phyloP scores from a whole-genome alignment of 2,888 invertebrate species.

The Cephonodes hylas region DNA sequence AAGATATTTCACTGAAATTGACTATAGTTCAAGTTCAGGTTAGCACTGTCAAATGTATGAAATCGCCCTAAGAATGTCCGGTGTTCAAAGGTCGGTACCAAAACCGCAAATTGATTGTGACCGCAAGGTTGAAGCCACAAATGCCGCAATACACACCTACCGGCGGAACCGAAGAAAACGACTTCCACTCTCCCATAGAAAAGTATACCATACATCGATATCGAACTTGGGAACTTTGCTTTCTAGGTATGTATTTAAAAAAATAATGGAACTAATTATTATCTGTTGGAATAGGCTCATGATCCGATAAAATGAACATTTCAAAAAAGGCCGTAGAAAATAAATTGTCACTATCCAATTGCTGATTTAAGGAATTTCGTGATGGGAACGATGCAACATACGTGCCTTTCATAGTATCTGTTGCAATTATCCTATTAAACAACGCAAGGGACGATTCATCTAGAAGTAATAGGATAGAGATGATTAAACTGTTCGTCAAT shows the following conservation, averaged over 20 bases:
- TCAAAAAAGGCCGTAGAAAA: no score
- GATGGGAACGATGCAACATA: neutral
- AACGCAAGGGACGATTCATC: neutral
- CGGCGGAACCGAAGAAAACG: neutral
- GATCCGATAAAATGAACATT: no score
- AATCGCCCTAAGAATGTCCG: neutral
- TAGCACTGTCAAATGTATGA: neutral
- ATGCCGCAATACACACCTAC: neutral
- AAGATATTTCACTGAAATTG: no score
- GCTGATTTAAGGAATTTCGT: no score
- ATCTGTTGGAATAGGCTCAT: no score
- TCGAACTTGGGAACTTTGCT: no score
- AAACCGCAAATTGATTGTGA: conserved; percentile 1
- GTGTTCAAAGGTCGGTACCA: neutral
- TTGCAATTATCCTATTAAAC: neutral
- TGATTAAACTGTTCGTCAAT: neutral
- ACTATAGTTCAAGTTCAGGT: neutral
- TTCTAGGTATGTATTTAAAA: no score
- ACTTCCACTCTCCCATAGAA: neutral
- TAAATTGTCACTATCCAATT: no score
- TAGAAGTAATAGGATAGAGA: neutral
- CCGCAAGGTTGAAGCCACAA: neutral
- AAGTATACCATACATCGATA: no score
- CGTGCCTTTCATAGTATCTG: neutral
- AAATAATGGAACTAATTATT: no score